Base-by-base conservation (phyloP, 1,140 invertebrate species). In the Leptinotarsa undecemlineata region DNA sequence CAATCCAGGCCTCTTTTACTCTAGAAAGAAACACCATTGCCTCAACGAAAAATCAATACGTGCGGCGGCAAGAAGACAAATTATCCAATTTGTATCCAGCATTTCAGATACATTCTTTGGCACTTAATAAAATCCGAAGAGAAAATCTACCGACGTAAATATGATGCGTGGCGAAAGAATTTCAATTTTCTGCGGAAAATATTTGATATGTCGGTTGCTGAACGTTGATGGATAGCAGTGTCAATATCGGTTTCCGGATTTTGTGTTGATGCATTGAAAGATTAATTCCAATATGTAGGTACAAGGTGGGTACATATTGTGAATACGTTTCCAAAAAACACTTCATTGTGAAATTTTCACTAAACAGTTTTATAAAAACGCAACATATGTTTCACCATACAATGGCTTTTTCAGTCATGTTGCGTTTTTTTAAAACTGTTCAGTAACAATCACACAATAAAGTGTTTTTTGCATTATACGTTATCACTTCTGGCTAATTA, bases 81-180 rank as follows among this genome's bases (percentile, higher is more conserved):
- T 77, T 74, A 74, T 77, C 76, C 76, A 77, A 77, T 77, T 77
- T 77, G 76, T 77, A 74, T 77, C 73, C 76, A 70, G 71, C 62
- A 74, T 74, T 72, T 77, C 76, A 71, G 76, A 77, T 74, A 77
- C 72, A 77, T 77, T 77, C 76, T 62, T n/a, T 62, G 66, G 72
- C 69, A 73, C 73, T 73, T 77, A 74, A 77, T 74, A 74, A 77
- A 73, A 74, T 48, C 66, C 42, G n/a, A 64, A 42, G 33, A 72
- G 23, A 72, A 62, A 71, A 74, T 77, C 72, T 66, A 42, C 20
- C 63, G 73, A 70, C 72, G 74, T 72, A 77, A 74, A 74, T 62
- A 67, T 77, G 72, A 77, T 74, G 76, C 72, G 72, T 73, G 68
- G 67, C 23, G 62, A 77, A 76, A 74, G 76, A 77, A 77, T 74